These are phyloP conservation scores for Caenorhabditis imperialis DNA, from an alignment of 2,888 invertebrate species.

Conservation along the genomic window DNA sequence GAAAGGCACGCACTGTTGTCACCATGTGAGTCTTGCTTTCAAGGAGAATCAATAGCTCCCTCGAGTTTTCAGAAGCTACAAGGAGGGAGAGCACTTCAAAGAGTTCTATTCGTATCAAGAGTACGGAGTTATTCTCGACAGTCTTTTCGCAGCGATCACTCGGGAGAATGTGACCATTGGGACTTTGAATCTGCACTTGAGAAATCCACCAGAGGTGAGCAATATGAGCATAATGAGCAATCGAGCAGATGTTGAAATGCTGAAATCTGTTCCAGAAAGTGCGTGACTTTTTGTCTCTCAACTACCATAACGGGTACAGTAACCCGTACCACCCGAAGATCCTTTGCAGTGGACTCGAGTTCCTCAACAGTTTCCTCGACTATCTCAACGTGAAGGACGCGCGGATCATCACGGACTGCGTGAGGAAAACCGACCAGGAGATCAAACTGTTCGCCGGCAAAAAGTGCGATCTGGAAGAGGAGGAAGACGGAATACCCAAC, in stretches of 20 bases:
- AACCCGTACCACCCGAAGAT: slow-evolving; percentile 3
- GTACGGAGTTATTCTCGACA: neutral
- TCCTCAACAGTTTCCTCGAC: neutral
- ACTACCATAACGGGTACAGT: neutral
- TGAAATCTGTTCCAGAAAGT: slow-evolving; percentile 9
- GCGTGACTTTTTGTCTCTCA: slow-evolving; percentile 12
- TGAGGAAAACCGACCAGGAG: slow-evolving; percentile 1
- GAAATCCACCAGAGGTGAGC: slow-evolving; percentile 6
- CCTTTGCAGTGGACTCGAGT: slow-evolving; percentile 4
- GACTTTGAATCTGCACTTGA: slow-evolving; percentile 6
- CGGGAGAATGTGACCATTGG: neutral
- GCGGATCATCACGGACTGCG: slow-evolving; percentile 2
- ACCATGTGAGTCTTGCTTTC: slow-evolving; percentile 9
- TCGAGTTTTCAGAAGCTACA: slow-evolving; percentile 12
- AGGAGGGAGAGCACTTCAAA: neutral
- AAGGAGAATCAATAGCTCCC: neutral
- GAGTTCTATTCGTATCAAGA: neutral
- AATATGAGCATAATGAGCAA: neutral
- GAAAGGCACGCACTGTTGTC: slow-evolving; percentile 4
- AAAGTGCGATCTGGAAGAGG: slow-evolving; percentile 8
- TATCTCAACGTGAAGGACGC: slow-evolving; percentile 11
- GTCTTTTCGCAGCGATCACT: slow-evolving; percentile 9
- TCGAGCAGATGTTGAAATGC: too few species aligned
- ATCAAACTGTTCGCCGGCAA: slow-evolving; percentile 18
- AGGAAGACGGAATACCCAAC: too few species aligned